Evolutionary conservation across 2,797 vertebrate species (phyloP).

Genomic region (Hydrolagus colliei): DNA sequence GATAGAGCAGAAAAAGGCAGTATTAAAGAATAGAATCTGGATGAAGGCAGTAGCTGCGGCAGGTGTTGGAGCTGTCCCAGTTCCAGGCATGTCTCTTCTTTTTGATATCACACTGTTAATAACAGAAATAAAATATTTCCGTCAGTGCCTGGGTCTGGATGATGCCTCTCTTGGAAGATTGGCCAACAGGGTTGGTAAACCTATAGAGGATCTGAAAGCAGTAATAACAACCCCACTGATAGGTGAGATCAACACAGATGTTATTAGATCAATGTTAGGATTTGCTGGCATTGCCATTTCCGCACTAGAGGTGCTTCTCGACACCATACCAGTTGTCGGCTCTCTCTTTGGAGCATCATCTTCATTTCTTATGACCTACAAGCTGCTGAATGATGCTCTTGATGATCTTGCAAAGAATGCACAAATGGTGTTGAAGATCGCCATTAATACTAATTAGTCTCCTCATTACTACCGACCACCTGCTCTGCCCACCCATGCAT

Average conservation of each 20-base stretch:
- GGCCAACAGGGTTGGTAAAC: neutral
- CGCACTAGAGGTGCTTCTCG: rapidly evolving
- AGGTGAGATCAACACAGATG: constrained; percentile 14
- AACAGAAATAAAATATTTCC: neutral
- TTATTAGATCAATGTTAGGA: neutral
- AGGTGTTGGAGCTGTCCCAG: rapidly evolving
- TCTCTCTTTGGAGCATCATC: constrained; percentile 20
- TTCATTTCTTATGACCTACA: constrained; percentile 34
- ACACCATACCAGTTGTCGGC: constrained; percentile 1
- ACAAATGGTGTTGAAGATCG: constrained; percentile 29
- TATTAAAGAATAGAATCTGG: constrained; percentile 17
- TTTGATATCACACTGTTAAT: neutral
- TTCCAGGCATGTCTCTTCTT: rapidly evolving
- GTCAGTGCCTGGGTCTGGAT: constrained; percentile 1
- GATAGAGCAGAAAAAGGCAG: constrained; percentile 28
- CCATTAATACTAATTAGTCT: neutral
- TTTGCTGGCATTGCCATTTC: rapidly evolving
- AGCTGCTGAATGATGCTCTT: constrained; percentile 30
- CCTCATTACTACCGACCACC: neutral
- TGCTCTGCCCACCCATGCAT: too few species aligned
- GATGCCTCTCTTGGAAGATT: constrained; percentile 21
- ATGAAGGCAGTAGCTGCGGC: neutral
- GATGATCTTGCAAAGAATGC: constrained; percentile 32
- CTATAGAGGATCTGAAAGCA: constrained; percentile 10
- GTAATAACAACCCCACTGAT: neutral